Base-by-base conservation (phyloP, 2,888 invertebrate genomes). In the Eilema depressum region DNA sequence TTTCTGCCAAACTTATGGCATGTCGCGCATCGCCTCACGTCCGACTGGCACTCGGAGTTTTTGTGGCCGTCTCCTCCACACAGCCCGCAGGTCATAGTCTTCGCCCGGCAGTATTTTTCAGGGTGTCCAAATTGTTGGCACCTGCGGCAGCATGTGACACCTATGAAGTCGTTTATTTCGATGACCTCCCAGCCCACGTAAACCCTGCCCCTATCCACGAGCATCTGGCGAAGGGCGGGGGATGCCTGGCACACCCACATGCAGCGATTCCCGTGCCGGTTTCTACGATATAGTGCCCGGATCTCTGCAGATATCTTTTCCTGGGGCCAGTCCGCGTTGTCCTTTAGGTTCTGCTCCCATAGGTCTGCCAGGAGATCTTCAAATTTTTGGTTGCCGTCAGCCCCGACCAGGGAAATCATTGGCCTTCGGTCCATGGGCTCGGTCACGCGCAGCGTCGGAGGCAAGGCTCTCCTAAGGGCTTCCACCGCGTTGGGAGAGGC, bases 101-200 rank as follows among this genome's bases (percentile, higher is more conserved):
- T 53, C 0, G 80, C 70, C 3, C 77, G 17, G 59, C 85, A 86
- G 37, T 75, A 78, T 3, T 82, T 81, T 2, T 82, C 85, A 0
- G 85, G 85, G 76, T 88, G 85, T 0, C 87, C 87, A 30, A 85
- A 86, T 1, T 74, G 71, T 7, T 37, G 37, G 12, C 37, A 37
- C 12, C 5, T 37, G 11, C 11, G 37, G 37, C 37, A 37, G 12
- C 37, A 37, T 2, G 37, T 37, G 11, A 37, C 37, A 1, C 12
- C 37, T 2, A 37, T 11, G 12, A 12, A 37, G 14, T 12, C 37
- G 14, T 37, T 37, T 1, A 37, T 3, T 3, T 37, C 37, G 1
- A 37, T 5, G 37, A 37, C 37, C 11, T 37, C 37, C 37, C 37
- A 37, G 12, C 37, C 37, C 1, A 30, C 30, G 30, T 30, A 30